Conservation (phyloP, 2,797 vertebrate species). For the Buceros bicornis region DNA sequence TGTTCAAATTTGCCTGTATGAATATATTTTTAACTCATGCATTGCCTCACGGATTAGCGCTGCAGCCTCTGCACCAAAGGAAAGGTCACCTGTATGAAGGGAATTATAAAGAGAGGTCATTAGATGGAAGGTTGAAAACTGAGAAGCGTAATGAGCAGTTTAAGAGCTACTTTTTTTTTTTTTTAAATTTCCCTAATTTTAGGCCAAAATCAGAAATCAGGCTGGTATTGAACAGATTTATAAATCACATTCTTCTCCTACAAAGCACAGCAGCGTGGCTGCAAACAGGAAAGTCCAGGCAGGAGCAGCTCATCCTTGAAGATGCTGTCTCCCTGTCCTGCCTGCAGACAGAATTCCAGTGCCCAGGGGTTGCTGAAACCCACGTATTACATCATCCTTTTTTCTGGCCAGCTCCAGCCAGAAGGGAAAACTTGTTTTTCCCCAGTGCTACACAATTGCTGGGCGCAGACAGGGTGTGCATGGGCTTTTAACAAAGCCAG, state of each 20-base stretch:
- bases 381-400: fast-evolving
- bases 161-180: not conserved
- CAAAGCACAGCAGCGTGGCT: not conserved
- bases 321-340: not conserved
- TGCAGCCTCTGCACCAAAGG: not conserved
- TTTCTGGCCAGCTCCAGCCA: not conserved
- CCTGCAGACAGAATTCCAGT: fast-evolving
- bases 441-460: not conserved
- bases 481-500: not conserved
- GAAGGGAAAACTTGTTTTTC: not conserved
- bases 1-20: conserved; percentile 62
- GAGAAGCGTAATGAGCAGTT: not conserved
- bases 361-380: fast-evolving
- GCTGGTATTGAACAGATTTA: not conserved
- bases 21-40: conserved; percentile 65
- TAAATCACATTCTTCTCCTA: not conserved
- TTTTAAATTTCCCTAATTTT: not conserved
- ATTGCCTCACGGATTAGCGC: not conserved
- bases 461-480: not conserved
- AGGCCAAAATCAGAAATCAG: not conserved
- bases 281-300: not conserved
- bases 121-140: not conserved
- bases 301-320: not conserved
- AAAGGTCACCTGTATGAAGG: fast-evolving
- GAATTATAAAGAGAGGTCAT: not conserved